Evolutionary conservation across 2,797 vertebrate genomes (phyloP), one percentile per base, ranked within the genome.

Genomic region (Cyclopterus lumpus): DNA sequence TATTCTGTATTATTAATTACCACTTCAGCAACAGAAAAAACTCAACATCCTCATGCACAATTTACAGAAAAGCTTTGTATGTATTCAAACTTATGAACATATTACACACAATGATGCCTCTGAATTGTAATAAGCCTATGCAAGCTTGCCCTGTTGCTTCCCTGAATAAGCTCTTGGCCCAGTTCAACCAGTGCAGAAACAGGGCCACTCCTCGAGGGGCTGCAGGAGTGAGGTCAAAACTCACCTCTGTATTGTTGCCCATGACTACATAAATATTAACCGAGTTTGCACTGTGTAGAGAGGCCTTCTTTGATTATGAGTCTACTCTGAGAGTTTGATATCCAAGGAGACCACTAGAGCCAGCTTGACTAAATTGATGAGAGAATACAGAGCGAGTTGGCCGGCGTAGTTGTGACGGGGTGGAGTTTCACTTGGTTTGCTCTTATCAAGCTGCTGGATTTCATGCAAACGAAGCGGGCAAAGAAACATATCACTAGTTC

Each of bases 241-340:
- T 87, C 84, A 73, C 70, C 76, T 79, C 86, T 82, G 84, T 79
- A 84, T 38, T 75, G 89, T 93, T 89, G 88, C 92, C 88, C 82
- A 67, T 92, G 89, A 88, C 91, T 91, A 93, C 90, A 92, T 94
- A 93, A 93, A 94, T 94, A 93, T 93, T 92, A 93, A 93, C 90
- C 44, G 22, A 88, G 85, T 75, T 83, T 87, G 70, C 71, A 54
- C 87, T 86, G 88, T 91, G 85, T 78, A 44, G 85, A 85, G 88
- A 87, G 88, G 82, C 84, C 86, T 86, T 85, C 89, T 92, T 92
- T 93, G 91, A 93, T 92, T 91, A 88, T 66, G 51, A 88, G 82
- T 86, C 89, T 81, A 32, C 86, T 87, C 85, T 15, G 36, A 82
- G 86, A 83, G 86, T 86, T 71, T 77, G 80, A 88, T 91, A 90